Base-by-base conservation (phyloP, 2,797 vertebrate genomes). In the Melanotaenia trifasciata region DNA sequence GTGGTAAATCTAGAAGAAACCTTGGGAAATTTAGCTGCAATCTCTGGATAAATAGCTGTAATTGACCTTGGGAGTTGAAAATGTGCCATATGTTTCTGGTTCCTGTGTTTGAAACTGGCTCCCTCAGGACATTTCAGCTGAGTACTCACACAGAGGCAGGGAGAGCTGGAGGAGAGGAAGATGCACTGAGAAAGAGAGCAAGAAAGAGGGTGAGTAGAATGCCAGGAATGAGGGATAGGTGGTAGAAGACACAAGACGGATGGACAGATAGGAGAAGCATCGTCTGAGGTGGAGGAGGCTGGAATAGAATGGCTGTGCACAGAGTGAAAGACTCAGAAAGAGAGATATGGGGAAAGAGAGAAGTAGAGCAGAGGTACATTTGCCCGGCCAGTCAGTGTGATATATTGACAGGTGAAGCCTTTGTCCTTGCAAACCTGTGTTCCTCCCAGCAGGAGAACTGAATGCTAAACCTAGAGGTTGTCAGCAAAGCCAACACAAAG, bases 381-480 rank as follows among this genome's bases (percentile, higher is more conserved):
- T 90, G 90, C 90, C 92, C 72, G 88, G 90, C 86, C 92, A 94
- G 90, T 93, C 93, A 92, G 79, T 92, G 92, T 95, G 94, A 96
- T 95, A 94, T 94, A 95, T 95, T 95, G 95, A 96, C 95, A 96
- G 95, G 94, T 95, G 93, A 95, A 94, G 94, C 89, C 93, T 93
- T 94, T 96, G 95, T 94, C 95, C 95, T 95, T 96, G 94, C 90
- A 90, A 93, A 92, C 77, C 88, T 87, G 85, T 91, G 94, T 93
- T 94, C 92, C 92, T 95, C 94, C 87, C 95, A 95, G 95, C 94
- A 94, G 95, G 94, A 93, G 93, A 90, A 93, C 79, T 87, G 91
- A 94, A 94, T 92, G 93, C 90, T 92, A 93, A 94, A 94, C 86
- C 93, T 82, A 90, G 89, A 90, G 90, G 86, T 92, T 94, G 94